phyloP scores from a whole-genome alignment of 2,888 invertebrate genomes.

The Polymixis flavicincta region DNA sequence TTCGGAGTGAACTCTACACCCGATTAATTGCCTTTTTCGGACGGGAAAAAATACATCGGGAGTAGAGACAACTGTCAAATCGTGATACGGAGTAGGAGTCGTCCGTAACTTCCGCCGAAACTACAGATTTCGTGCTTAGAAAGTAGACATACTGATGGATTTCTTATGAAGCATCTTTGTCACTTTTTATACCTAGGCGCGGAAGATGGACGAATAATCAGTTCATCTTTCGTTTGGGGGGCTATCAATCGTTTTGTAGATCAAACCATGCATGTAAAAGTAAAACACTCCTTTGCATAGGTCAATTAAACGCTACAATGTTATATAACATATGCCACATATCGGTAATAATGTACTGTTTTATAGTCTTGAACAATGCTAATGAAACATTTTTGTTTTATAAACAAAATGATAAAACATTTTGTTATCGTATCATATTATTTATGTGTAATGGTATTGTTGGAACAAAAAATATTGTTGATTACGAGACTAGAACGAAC shows the following conservation, averaged over 20 bases:
- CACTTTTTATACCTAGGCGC: no score
- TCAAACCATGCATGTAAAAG: background rate
- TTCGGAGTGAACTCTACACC: no score
- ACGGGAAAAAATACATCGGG: no score
- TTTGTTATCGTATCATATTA: conserved; percentile 12
- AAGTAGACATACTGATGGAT: no score
- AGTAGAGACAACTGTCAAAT: no score
- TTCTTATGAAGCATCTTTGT: background rate
- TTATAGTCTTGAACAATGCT: conserved; percentile 10
- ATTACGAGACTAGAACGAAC: conserved; percentile 4
- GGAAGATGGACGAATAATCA: no score
- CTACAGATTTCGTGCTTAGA: no score
- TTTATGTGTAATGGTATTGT: conserved; percentile 11
- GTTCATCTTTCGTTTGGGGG: background rate
- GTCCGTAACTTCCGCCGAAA: no score
- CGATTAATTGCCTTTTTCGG: no score
- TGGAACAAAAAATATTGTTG: conserved; percentile 32
- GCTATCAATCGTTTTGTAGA: no score
- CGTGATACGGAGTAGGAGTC: no score
- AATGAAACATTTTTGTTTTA: conserved; percentile 24
- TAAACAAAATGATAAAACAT: conserved; percentile 30
- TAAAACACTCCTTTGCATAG: background rate
- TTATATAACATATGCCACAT: conserved; percentile 8
- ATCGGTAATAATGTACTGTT: conserved; percentile 17
- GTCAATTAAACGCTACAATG: background rate